Evolutionary conservation across 2,888 invertebrate species (phyloP), one percentile per base, ranked within the genome.

Genomic region (Epistrophe eligans): DNA sequence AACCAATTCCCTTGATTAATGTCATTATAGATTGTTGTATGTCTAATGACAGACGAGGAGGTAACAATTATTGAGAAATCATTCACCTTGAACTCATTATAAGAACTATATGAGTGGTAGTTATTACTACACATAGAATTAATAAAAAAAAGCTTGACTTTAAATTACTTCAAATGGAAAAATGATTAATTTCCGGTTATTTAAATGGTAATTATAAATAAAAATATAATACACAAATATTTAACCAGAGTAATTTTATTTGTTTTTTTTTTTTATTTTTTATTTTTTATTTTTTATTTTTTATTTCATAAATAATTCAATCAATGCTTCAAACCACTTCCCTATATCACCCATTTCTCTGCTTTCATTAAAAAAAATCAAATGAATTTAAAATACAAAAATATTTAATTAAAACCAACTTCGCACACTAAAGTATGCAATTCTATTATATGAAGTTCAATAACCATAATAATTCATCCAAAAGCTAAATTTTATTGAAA

Each of bases 11-110:
- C 40, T 62, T 24, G 8, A 43, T 62, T 15, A 43, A 62, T 62
- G 40, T 62, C 62, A 62, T 62, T 43, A 62, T 24, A 38, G 11
- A 62, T 43, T n/a, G 24, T 62, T 57, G 58, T 24, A 9, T n/a
- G 0, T 43, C 5, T 62, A 62, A 43, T 62, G 40, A 62, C 62
- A 62, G 57, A n/a, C n/a, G n/a, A n/a, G n/a, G n/a, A n/a, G 10
- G 35, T 35, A 62, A n/a, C 1, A 24, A 28, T 43, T 62, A 62
- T 62, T 43, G 43, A 43, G 43, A 43, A 58, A 38, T 7, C 17
- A 40, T 62, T 62, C 43, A 62, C 43, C 62, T 62, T 62, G 62
- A 43, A 43, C 62, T 40, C 19, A 62, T 43, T 62, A n/a, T 45
- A 6, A 19, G 11, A 32, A 32, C 3, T 58, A 58, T n/a, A n/a